Conservation (phyloP, 1,140 invertebrate species). For the Philopotamus ludificatus region DNA sequence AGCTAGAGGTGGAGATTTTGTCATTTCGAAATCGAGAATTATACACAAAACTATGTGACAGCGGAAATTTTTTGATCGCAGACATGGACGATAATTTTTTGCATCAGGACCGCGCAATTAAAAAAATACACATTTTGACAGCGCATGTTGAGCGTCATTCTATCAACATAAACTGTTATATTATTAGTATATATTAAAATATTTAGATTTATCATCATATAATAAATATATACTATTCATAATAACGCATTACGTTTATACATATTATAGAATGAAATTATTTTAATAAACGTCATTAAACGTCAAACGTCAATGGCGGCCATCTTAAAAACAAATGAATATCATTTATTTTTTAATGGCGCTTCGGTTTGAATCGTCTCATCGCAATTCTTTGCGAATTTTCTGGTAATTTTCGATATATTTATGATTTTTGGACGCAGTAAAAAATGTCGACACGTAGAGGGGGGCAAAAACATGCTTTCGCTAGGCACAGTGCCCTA, state of each 20-base stretch:
- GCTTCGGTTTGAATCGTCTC: neutral
- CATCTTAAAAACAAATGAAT: no score
- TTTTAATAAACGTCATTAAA: no score
- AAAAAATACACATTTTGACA: neutral
- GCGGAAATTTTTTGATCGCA: no score
- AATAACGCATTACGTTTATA: no score
- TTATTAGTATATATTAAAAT: no score
- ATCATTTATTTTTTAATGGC: neutral
- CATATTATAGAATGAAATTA: no score
- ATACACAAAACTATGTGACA: neutral
- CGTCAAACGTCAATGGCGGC: no score
- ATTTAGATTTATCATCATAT: no score
- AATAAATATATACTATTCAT: no score
- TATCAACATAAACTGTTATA: neutral
- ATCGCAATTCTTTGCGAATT: neutral
- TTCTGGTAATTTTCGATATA: neutral
- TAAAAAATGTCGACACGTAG: no score
- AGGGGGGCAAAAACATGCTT: slow-evolving; percentile 11
- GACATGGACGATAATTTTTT: no score
- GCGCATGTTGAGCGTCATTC: neutral
- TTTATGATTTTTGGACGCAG: neutral
- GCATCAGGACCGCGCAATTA: neutral
- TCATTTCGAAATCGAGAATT: neutral
- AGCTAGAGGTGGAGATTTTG: no score
- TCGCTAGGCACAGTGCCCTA: slow-evolving; percentile 6